Conservation (phyloP, 1,140 invertebrate genomes). For the Steinernema khuongi region DNA sequence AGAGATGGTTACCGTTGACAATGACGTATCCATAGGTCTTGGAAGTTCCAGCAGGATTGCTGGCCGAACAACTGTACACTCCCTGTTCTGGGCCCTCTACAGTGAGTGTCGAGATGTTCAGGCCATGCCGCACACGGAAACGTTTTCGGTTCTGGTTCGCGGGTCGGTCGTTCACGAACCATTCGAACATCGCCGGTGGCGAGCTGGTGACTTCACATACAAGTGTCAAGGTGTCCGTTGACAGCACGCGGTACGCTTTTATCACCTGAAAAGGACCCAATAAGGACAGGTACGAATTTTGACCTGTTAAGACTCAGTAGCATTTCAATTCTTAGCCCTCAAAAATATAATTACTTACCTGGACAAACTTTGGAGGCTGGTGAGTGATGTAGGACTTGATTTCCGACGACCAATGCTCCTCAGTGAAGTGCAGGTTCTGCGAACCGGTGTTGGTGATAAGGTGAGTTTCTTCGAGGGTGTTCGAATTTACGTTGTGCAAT, state of each 20-base stretch:
- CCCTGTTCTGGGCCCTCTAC: conserved; percentile 47
- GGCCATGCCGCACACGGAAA: conserved; percentile 44
- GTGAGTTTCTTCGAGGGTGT: neutral
- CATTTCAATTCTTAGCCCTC: neutral
- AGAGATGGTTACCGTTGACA: conserved; percentile 41
- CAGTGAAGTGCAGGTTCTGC: conserved; percentile 45
- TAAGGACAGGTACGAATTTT: conserved; percentile 14
- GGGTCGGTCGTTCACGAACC: conserved; percentile 50
- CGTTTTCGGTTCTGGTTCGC: conserved; percentile 39
- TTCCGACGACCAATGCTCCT: conserved; percentile 56
- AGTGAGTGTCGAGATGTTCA: conserved; percentile 48
- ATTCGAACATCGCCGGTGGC: conserved; percentile 50
- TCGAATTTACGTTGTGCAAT: neutral
- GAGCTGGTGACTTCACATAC: conserved; percentile 55
- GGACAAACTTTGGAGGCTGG: conserved; percentile 51
- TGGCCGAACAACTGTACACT: conserved; percentile 47
- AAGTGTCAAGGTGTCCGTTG: conserved; percentile 49
- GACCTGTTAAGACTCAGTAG: conserved; percentile 19
- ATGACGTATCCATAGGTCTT: conserved; percentile 56
- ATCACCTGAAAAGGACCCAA: conserved; percentile 44
- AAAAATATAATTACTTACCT: conserved; percentile 22
- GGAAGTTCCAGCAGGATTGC: conserved; percentile 52
- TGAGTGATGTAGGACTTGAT: conserved; percentile 48
- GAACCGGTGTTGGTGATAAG: conserved; percentile 35
- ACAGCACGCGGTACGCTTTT: conserved; percentile 51